Percentiles rank a stretch among this genome's conserved stretches.
phyloP scores from a whole-genome alignment of 2,888 invertebrate species.

The Calameuta pallipes region DNA sequence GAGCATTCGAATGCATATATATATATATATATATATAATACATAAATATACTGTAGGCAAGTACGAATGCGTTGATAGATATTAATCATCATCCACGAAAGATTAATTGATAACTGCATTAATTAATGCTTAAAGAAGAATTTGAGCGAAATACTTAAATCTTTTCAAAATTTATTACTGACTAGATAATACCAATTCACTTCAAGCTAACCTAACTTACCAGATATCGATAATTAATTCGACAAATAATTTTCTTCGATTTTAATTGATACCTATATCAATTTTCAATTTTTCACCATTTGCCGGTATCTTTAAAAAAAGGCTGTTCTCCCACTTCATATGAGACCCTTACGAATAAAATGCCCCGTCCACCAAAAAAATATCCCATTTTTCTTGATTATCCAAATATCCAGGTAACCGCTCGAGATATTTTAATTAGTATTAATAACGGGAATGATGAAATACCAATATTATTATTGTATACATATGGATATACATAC shows the following conservation, averaged over 20 bases:
- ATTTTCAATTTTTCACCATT: not conserved
- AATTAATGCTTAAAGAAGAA: constrained; percentile 54
- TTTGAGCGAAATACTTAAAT: constrained; percentile 30
- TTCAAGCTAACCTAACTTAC: constrained; percentile 7
- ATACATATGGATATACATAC: constrained; percentile 31
- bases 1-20: not conserved
- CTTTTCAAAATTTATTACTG: constrained; percentile 20
- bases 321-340: not conserved
- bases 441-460: constrained; percentile 28
- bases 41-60: not conserved
- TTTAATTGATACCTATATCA: not conserved
- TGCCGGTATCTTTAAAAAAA: not conserved
- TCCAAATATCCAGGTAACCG: constrained; percentile 18
- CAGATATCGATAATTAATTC: constrained; percentile 17
- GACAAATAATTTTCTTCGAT: not conserved
- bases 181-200: not conserved
- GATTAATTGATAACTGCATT: constrained; percentile 46
- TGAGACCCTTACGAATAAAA: not conserved
- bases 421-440: constrained; percentile 53
- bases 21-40: not conserved
- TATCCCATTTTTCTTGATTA: not conserved
- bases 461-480: constrained; percentile 28
- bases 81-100: constrained; percentile 29
- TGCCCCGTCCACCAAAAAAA: not conserved
- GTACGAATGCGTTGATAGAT: constrained; percentile 1